phyloP scores from a whole-genome alignment of 2,888 invertebrate species.

The Brachycybe producta region DNA sequence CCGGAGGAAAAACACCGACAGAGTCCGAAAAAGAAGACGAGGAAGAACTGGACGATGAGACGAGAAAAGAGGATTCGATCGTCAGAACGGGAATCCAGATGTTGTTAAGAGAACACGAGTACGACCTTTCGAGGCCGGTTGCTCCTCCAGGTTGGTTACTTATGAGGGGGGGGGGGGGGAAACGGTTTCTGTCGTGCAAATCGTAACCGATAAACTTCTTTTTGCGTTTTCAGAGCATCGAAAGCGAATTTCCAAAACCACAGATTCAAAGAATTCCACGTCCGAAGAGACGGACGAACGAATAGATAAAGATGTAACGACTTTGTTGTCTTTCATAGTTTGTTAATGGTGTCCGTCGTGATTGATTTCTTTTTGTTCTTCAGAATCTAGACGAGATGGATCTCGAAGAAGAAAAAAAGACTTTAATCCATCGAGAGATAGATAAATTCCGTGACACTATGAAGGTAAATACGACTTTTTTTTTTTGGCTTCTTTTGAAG shows the following conservation, averaged over 20 bases:
- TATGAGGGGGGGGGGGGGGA: too few species aligned
- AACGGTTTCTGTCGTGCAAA: background rate
- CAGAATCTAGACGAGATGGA: slow-evolving; percentile 45
- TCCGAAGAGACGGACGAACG: slow-evolving; percentile 3
- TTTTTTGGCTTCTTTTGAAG: slow-evolving; percentile 4
- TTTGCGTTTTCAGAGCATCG: slow-evolving; percentile 2
- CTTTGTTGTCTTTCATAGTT: background rate
- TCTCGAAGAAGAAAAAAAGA: slow-evolving; percentile 90
- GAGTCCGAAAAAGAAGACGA: slow-evolving; percentile 25
- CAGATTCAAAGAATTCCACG: background rate
- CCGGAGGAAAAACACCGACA: slow-evolving; percentile 21
- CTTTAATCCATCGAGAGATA: slow-evolving; percentile 92
- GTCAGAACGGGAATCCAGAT: slow-evolving; percentile 64
- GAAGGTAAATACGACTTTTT: slow-evolving; percentile 54
- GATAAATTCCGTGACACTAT: slow-evolving; percentile 93
- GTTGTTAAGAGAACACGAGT: slow-evolving; percentile 68
- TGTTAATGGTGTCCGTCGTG: background rate
- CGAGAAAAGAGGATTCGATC: slow-evolving; percentile 56
- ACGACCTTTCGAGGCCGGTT: slow-evolving; percentile 36
- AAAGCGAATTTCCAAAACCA: background rate
- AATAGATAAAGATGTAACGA: background rate
- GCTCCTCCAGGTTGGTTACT: slow-evolving; percentile 15
- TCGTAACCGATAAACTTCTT: background rate
- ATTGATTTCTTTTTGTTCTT: slow-evolving; percentile 8
- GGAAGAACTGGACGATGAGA: slow-evolving; percentile 51